A percentile compares a stretch with the other conserved stretches of the same genome.
Evolutionary conservation across 2,888 invertebrate species (phyloP).

Genomic region (Meandrusa payeni): DNA sequence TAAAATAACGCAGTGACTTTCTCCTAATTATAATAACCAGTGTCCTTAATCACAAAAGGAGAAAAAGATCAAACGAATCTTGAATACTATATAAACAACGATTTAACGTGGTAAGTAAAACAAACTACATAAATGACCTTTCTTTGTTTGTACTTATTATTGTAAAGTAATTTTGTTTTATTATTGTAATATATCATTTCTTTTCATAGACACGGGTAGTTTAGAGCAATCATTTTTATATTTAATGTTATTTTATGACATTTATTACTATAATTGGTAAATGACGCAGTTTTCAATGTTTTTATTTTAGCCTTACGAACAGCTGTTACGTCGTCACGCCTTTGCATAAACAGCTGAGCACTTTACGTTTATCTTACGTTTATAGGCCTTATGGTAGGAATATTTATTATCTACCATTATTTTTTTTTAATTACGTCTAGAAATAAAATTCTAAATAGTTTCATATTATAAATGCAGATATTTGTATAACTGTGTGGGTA

Average conservation of each 20-base stretch:
- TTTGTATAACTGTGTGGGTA: too few relatives aligned
- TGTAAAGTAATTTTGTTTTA: background rate
- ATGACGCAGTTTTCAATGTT: constrained; percentile 26
- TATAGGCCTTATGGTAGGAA: too few relatives aligned
- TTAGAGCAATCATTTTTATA: background rate
- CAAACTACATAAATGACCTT: constrained; percentile 32
- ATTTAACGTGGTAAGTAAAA: constrained; percentile 26
- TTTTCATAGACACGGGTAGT: too few relatives aligned
- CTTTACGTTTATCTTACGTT: constrained; percentile 28
- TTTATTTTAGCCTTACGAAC: constrained; percentile 45
- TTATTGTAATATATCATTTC: too few relatives aligned
- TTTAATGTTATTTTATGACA: background rate
- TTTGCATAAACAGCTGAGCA: constrained; percentile 54
- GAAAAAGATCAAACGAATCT: constrained; percentile 15
- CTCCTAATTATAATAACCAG: constrained; percentile 34
- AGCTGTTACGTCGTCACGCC: constrained; percentile 69
- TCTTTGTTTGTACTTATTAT: constrained; percentile 29
- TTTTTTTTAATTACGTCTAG: too few relatives aligned
- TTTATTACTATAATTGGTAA: background rate
- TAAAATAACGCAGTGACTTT: constrained; percentile 44
- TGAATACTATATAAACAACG: constrained; percentile 19
- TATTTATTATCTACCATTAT: too few relatives aligned
- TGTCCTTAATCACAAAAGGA: constrained; percentile 22
- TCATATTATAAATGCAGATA: too few relatives aligned
- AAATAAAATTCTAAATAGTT: too few relatives aligned